Conservation (phyloP, 1,140 invertebrate species). For the Lepidurus packardi region DNA sequence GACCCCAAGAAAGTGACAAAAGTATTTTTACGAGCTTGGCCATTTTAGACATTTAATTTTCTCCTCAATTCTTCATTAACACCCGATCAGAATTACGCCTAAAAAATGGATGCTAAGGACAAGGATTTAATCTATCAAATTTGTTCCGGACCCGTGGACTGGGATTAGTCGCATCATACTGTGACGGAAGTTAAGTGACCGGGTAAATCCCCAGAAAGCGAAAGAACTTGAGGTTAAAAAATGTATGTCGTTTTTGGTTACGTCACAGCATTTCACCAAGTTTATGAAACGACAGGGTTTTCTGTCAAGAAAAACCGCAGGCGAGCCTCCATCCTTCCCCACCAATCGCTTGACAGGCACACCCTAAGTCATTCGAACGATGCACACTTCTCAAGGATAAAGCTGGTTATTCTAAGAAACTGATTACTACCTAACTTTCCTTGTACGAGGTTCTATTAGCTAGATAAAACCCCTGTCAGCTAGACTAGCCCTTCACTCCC, state of each 20-base stretch:
- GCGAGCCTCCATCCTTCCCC: neutral
- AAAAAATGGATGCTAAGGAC: neutral
- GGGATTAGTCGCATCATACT: neutral
- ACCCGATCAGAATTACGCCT: neutral
- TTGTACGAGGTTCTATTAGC: no score
- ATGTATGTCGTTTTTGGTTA: neutral
- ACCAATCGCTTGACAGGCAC: neutral
- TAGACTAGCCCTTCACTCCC: neutral
- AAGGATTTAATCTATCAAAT: conserved; percentile 7
- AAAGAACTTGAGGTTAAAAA: neutral
- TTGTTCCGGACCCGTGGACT: neutral
- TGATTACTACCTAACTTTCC: no score
- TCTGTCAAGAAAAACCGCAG: neutral
- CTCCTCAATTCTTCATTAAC: neutral
- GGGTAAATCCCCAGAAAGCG: neutral
- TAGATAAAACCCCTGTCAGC: neutral
- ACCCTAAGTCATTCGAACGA: neutral
- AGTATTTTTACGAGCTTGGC: no score
- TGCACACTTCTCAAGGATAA: neutral
- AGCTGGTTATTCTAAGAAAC: neutral
- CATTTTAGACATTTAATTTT: no score
- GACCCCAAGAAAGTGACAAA: no score
- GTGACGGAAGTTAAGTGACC: neutral
- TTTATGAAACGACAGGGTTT: neutral
- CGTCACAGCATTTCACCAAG: neutral